phyloP scores from a whole-genome alignment of 1,140 invertebrate genomes.

The Mactra quadrangularis region DNA sequence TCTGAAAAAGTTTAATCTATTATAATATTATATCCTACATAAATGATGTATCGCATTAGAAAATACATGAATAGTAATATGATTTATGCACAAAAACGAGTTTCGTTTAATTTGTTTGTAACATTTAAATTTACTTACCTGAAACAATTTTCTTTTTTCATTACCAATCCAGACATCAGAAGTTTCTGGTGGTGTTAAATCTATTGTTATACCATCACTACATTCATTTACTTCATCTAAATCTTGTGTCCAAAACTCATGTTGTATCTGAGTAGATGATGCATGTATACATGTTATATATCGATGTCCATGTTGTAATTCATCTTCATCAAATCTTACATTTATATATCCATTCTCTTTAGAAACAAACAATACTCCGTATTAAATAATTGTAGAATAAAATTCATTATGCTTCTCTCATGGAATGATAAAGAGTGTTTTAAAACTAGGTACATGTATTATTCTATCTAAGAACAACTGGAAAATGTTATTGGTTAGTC shows the following conservation, averaged over 20 bases:
- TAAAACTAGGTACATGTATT: neutral
- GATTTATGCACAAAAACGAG: neutral
- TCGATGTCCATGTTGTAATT: constrained; percentile 66
- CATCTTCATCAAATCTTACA: constrained; percentile 33
- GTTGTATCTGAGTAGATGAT: constrained; percentile 25
- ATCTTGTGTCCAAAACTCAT: constrained; percentile 66
- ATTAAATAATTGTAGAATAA: neutral
- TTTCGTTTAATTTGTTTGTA: neutral
- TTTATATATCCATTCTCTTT: constrained; percentile 59
- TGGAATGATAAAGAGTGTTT: neutral
- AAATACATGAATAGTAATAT: neutral
- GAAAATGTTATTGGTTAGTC: neutral
- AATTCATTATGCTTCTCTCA: neutral
- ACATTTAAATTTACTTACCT: constrained; percentile 39
- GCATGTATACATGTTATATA: constrained; percentile 73
- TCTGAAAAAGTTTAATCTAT: constrained; percentile 1
- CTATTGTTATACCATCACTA: constrained; percentile 72
- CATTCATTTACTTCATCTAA: constrained; percentile 64
- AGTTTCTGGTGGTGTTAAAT: constrained; percentile 66
- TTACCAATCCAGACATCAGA: constrained; percentile 67
- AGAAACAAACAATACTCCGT: neutral
- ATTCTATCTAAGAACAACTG: neutral
- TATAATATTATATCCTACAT: neutral
- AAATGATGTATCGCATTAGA: neutral
- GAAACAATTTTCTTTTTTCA: constrained; percentile 21